Conservation (phyloP, 2,797 vertebrate species). For the Onychomys torridus region DNA sequence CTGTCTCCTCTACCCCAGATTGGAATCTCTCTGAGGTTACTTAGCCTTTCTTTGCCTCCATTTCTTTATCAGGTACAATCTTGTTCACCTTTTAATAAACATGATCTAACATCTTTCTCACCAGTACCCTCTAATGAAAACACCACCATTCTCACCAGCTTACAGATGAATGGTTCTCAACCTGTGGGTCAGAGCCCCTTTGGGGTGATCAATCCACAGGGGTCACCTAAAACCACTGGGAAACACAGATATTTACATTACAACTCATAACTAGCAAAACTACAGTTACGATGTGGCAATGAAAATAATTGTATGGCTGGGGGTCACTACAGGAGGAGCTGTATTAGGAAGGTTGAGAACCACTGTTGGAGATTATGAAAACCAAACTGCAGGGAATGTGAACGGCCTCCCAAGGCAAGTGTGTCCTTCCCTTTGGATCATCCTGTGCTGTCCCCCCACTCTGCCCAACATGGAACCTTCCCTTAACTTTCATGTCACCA, state of each 20-base stretch:
- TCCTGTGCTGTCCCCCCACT: not conserved
- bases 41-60: slow-evolving; percentile 31
- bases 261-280: not conserved
- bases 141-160: not conserved
- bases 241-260: not conserved
- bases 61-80: slow-evolving; percentile 60
- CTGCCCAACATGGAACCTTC: not conserved
- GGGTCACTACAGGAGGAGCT: not conserved
- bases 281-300: not conserved
- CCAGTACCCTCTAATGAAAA: not conserved
- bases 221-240: not conserved
- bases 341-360: not conserved
- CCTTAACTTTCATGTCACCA: not conserved
- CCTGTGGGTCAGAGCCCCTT: not conserved
- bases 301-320: not conserved
- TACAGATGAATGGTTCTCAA: not conserved
- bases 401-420: not conserved
- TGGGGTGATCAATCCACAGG: not conserved
- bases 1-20: slow-evolving; percentile 50
- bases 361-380: not conserved
- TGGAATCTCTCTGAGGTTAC: slow-evolving; percentile 40
- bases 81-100: slow-evolving; percentile 65
- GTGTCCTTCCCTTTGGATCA: not conserved
- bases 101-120: slow-evolving; percentile 6
- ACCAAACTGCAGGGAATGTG: not conserved